A percentile compares a stretch with the other conserved stretches of the same genome.
phyloP scores from a whole-genome alignment of 2,113 vertebrate species.

The Sorex araneus region DNA sequence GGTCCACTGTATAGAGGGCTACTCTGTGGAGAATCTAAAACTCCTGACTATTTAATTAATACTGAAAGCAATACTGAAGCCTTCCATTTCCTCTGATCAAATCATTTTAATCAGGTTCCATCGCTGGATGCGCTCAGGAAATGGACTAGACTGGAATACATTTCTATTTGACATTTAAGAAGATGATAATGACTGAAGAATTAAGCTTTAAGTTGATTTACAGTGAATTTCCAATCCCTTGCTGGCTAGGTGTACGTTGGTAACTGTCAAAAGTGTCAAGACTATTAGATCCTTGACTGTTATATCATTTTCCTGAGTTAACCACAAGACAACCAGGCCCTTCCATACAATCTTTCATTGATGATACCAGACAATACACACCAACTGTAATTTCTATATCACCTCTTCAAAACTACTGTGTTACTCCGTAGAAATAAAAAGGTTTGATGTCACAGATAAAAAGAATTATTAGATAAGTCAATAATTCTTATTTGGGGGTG shows the following conservation, averaged over 20 bases:
- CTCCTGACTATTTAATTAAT: constrained; percentile 6
- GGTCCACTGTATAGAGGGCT: not conserved
- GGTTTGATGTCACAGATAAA: not conserved
- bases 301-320: not conserved
- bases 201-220: not conserved
- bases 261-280: not conserved
- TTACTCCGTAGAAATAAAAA: constrained; percentile 9
- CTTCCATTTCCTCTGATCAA: constrained; percentile 34
- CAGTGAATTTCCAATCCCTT: not conserved
- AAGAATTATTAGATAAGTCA: not conserved
- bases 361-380: not conserved
- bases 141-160: not conserved
- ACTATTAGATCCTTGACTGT: not conserved
- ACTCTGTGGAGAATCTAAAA: not conserved
- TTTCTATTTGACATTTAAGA: constrained; percentile 38
- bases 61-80: not conserved
- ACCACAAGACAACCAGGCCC: not conserved
- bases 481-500: not conserved
- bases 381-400: not conserved
- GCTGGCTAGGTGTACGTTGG: not conserved
- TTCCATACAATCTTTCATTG: not conserved
- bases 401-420: not conserved
- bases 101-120: constrained; percentile 29
- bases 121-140: constrained; percentile 35
- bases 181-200: constrained; percentile 11